A percentile compares a stretch with the other conserved stretches of the same genome.
Evolutionary conservation across 2,113 vertebrate genomes (phyloP).

Genomic region (Scopus umbretta): DNA sequence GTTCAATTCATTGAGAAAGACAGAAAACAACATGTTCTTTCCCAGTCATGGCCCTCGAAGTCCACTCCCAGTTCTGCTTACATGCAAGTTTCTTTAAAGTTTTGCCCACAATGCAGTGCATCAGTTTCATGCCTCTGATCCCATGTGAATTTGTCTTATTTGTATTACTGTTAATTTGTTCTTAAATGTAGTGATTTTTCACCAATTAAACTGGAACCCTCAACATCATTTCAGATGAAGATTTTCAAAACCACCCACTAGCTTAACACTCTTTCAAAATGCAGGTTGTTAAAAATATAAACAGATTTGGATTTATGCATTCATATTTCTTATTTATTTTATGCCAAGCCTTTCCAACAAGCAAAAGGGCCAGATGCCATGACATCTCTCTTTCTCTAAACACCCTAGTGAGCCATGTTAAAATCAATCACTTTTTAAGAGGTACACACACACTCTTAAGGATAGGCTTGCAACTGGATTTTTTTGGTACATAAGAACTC

Average conservation of each 20-base stretch:
- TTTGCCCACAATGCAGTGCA: not conserved
- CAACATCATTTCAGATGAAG: not conserved
- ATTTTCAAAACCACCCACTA: not conserved
- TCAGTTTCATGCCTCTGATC: not conserved
- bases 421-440: constrained; percentile 15
- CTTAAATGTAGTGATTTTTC: not conserved
- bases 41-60: rapidly evolving
- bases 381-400: not conserved
- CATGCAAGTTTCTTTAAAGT: not conserved
- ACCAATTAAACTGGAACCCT: not conserved
- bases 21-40: not conserved
- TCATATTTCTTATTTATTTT: not conserved
- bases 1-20: not conserved
- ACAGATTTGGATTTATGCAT: not conserved
- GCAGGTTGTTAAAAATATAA: not conserved
- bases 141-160: not conserved
- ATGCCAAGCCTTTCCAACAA: not conserved
- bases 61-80: not conserved
- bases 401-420: not conserved
- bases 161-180: not conserved
- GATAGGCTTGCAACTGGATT: not conserved
- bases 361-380: not conserved
- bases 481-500: not conserved
- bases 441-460: not conserved
- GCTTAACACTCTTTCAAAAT: not conserved